phyloP scores from a whole-genome alignment of 2,888 invertebrate species.

The Caenorhabditis wallacei region DNA sequence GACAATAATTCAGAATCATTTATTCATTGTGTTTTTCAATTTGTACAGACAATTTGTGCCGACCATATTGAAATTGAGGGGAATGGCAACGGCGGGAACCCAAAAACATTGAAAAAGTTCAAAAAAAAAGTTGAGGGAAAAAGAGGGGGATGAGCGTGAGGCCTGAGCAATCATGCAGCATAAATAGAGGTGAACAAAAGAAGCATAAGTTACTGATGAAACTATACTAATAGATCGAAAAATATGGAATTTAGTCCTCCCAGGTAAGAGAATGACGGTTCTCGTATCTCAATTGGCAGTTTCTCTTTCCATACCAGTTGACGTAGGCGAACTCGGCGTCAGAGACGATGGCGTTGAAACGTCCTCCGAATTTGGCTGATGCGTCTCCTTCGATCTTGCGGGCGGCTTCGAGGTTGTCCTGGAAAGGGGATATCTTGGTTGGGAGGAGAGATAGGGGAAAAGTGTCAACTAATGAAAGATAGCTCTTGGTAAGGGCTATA shows the following conservation, averaged over 20 bases:
- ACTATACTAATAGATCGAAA: slow-evolving; percentile 8
- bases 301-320: slow-evolving; percentile 82
- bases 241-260: slow-evolving; percentile 77
- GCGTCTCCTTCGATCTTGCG: slow-evolving; percentile 80
- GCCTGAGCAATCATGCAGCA: slow-evolving; percentile 55
- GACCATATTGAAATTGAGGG: slow-evolving; percentile 42
- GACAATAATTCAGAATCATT: slow-evolving; percentile 17
- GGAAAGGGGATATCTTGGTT: too few species aligned
- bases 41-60: slow-evolving; percentile 63
- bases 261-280: slow-evolving; percentile 82
- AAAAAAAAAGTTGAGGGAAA: slow-evolving; percentile 4
- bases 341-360: slow-evolving; percentile 83
- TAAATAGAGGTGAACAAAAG: slow-evolving; percentile 39
- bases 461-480: too few species aligned
- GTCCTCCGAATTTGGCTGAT: slow-evolving; percentile 81
- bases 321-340: slow-evolving; percentile 82
- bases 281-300: slow-evolving; percentile 81
- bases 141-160: slow-evolving; percentile 22
- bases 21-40: slow-evolving; percentile 28
- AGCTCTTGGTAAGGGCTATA: too few species aligned
- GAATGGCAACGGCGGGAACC: slow-evolving; percentile 62
- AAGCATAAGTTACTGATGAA: slow-evolving; percentile 49
- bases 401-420: slow-evolving; percentile 82
- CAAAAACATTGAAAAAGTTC: slow-evolving; percentile 16
- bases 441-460: too few species aligned